Percentiles rank a stretch among this genome's conserved stretches.
These are phyloP conservation scores for Eristalis tenax DNA, from an alignment of 2,888 invertebrate species.

Conservation along the genomic window DNA sequence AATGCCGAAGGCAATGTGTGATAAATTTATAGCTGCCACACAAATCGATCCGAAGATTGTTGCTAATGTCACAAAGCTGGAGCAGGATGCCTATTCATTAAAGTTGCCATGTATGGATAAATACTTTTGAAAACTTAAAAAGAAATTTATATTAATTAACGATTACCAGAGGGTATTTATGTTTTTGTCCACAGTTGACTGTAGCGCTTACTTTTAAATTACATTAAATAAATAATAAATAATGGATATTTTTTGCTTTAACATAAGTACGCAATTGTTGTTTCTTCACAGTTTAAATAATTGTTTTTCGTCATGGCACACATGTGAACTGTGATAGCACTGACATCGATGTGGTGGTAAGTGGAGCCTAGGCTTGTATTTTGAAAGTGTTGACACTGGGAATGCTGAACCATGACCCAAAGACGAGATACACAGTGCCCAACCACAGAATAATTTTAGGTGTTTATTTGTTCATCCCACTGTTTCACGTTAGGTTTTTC, in stretches of 20 bases:
- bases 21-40: slow-evolving; percentile 45
- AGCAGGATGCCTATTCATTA: slow-evolving; percentile 45
- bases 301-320: too few relatives aligned
- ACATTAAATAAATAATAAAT: neutral
- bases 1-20: slow-evolving; percentile 36
- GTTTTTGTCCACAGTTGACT: slow-evolving; percentile 4
- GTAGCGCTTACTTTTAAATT: neutral
- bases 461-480: too few relatives aligned
- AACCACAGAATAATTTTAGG: too few relatives aligned
- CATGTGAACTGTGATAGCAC: too few relatives aligned
- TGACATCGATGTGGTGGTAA: too few relatives aligned
- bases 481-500: too few relatives aligned
- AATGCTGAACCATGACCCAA: too few relatives aligned
- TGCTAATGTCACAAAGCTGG: slow-evolving; percentile 52
- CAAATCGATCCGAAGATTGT: slow-evolving; percentile 45
- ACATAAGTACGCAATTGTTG: neutral
- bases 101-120: slow-evolving; percentile 41
- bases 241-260: neutral
- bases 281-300: neutral
- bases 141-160: neutral
- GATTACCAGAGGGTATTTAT: slow-evolving; percentile 35
- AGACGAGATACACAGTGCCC: too few relatives aligned
- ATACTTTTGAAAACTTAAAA: slow-evolving; percentile 42
- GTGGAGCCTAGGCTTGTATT: too few relatives aligned
- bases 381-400: too few relatives aligned